Percentiles rank a stretch among this genome's conserved stretches.
phyloP scores from a whole-genome alignment of 2,113 vertebrate species.

The Hemiscyllium ocellatum region DNA sequence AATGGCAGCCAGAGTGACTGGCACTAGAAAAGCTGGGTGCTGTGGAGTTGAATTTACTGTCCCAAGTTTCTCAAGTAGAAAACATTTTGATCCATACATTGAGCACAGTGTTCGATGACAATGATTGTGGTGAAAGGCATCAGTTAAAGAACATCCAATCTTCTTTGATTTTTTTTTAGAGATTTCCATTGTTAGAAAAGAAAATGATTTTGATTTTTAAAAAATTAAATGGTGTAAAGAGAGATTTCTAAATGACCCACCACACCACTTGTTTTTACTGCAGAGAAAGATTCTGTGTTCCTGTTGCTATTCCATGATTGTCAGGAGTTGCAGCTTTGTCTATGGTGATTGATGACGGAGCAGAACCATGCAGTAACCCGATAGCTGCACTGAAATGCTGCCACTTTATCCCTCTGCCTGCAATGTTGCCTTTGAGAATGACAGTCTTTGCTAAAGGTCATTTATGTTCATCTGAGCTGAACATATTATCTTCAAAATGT shows the following conservation, averaged over 20 bases:
- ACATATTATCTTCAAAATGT: constrained; percentile 42
- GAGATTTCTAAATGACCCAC: constrained; percentile 45
- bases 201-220: constrained; percentile 58
- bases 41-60: neutral
- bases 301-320: neutral
- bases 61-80: neutral
- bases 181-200: constrained; percentile 59
- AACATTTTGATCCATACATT: constrained; percentile 36
- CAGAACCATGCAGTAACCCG: constrained; percentile 39
- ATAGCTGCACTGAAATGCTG: constrained; percentile 39
- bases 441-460: constrained; percentile 40
- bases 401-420: constrained; percentile 39
- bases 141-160: constrained; percentile 47
- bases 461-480: constrained; percentile 31
- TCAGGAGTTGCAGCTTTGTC: constrained; percentile 39
- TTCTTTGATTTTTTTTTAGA: constrained; percentile 44
- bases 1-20: neutral
- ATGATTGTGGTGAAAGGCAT: constrained; percentile 58
- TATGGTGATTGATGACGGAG: constrained; percentile 45
- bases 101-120: constrained; percentile 53
- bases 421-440: constrained; percentile 37
- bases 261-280: constrained; percentile 42
- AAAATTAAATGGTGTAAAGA: constrained; percentile 45
- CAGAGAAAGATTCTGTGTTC: constrained; percentile 39
- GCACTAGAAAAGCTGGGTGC: neutral